These are phyloP conservation scores for Tympanuchus pallidicinctus DNA, from an alignment of 2,113 vertebrate species.

Conservation along the genomic window DNA sequence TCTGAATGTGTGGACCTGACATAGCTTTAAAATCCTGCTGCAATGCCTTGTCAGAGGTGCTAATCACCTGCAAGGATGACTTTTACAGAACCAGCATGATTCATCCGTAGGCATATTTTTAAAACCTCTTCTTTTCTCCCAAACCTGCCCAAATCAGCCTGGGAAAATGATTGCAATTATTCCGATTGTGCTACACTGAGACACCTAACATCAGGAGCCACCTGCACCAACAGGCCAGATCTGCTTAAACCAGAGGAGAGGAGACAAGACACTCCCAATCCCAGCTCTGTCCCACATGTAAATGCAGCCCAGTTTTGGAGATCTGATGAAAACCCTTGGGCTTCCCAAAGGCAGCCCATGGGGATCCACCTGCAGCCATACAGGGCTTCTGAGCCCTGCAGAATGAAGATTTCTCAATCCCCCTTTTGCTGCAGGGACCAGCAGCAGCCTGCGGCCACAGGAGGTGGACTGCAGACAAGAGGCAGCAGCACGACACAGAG, in stretches of 20 bases:
- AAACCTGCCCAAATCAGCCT: conserved; percentile 51
- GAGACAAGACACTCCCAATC: neutral
- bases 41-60: conserved; percentile 54
- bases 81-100: conserved; percentile 63
- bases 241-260: neutral
- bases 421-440: conserved; percentile 37
- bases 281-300: neutral
- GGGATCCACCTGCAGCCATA: conserved; percentile 34
- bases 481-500: conserved; percentile 13
- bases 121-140: conserved; percentile 60
- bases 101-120: conserved; percentile 64
- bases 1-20: neutral
- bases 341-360: neutral
- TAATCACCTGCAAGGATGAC: conserved; percentile 62
- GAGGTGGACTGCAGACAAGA: conserved; percentile 37
- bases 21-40: conserved; percentile 40
- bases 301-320: neutral
- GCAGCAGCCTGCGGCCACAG: conserved; percentile 29
- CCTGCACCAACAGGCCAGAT: conserved; percentile 10
- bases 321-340: conserved; percentile 12
- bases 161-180: conserved; percentile 66
- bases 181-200: conserved; percentile 42
- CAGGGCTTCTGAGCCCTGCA: conserved; percentile 48
- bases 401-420: conserved; percentile 37
- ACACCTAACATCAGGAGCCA: conserved; percentile 26